These are phyloP conservation scores for Ptychodera flava DNA, from an alignment of 35 echinoderm and acorn worm species.

Conservation along the genomic window DNA sequence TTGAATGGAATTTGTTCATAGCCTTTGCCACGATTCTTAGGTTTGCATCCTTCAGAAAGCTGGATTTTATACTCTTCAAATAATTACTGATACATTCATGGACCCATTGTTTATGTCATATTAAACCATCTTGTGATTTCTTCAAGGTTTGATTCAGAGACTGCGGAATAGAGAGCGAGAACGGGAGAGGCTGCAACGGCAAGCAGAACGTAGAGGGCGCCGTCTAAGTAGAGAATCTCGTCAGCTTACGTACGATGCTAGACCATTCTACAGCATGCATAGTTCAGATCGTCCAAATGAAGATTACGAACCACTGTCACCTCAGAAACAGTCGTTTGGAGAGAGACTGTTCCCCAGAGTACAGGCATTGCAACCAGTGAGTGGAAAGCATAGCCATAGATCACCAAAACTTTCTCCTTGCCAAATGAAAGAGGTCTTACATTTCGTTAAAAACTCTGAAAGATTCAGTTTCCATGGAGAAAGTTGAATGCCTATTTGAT, in stretches of 20 bases:
- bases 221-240: constrained; percentile 67
- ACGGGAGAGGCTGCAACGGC: constrained; percentile 55
- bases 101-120: too few relatives aligned
- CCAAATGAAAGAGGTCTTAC: neutral
- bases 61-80: too few relatives aligned
- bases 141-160: constrained; percentile 78
- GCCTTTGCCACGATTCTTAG: too few relatives aligned
- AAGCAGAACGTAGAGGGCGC: constrained; percentile 40
- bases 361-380: constrained; percentile 73
- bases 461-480: neutral
- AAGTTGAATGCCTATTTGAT: neutral
- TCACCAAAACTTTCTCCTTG: neutral
- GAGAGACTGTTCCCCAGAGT: constrained; percentile 95
- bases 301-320: constrained; percentile 76
- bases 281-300: constrained; percentile 53
- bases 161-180: constrained; percentile 72
- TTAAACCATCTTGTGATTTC: too few relatives aligned
- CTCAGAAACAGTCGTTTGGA: constrained; percentile 85
- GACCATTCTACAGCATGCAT: constrained; percentile 85
- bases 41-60: too few relatives aligned
- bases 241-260: constrained; percentile 86
- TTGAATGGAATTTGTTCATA: too few relatives aligned
- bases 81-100: too few relatives aligned
- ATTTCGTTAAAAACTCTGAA: neutral
- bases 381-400: neutral